Evolutionary conservation across 2,113 vertebrate species (phyloP), one percentile per base, ranked within the genome.

Genomic region (Fulica atra): DNA sequence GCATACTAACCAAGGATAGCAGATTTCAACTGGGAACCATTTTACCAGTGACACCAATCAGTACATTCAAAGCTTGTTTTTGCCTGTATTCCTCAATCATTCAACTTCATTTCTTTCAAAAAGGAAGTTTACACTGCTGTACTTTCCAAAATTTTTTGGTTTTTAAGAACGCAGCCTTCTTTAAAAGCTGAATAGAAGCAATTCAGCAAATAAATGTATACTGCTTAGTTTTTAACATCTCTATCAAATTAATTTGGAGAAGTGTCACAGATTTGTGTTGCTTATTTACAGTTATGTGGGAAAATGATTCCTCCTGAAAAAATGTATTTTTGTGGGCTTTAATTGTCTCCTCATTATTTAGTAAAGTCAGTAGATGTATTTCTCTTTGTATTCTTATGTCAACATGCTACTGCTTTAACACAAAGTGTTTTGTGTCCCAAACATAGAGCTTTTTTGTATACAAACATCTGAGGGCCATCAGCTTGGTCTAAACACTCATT

Each of bases 101-200:
- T 86, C 29, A 73, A 23, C 11, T 63, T 69, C 59, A 23, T 21
- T 69, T 51, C 29, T 93, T 73, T 95, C 11, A 18, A 65, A 60
- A 66, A 38, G 16, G 57, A 63, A 71, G 4, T 46, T 81, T 51
- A 29, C 7, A 48, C 16, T 59, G 81, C 28, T 69, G 7, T 33
- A 42, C 5, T 51, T 6, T 28, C 9, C 23, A 63, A 12, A 57
- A 16, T 9, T 19, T 25, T 35, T 25, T 63, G 48, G n/a, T 29
- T n/a, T 81, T 42, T 6, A n/a, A 74, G 7, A 79, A 66, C 28
- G 8, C 16, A 50, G 23, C 89, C 42, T 77, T 86, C 42, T 29
- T 60, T 88, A 92, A 91, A 85, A 93, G 50, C 53, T 94, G 10
- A 73, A 91, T 84, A 89, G 38, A 95, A 88, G 71, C 19, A 93